A percentile compares a stretch with the other conserved stretches of the same genome.
These are phyloP conservation scores for Heliconius sara DNA, from an alignment of 2,888 invertebrate genomes.

Conservation along the genomic window DNA sequence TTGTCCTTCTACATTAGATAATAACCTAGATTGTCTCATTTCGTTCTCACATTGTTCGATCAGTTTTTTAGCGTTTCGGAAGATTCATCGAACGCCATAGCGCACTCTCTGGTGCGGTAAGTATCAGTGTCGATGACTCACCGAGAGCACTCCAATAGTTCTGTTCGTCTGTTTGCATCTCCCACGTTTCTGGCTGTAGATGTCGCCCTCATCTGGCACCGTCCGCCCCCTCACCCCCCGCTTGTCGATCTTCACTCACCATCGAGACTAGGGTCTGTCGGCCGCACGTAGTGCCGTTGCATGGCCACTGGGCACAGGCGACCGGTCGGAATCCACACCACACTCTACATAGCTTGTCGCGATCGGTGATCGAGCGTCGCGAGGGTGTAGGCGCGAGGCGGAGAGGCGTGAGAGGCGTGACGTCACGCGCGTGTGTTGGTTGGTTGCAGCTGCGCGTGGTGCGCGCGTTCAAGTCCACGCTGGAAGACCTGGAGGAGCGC, in stretches of 20 bases:
- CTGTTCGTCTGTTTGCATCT: conserved; percentile 73
- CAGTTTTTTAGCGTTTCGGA: conserved; percentile 5
- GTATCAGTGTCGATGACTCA: conserved; percentile 62
- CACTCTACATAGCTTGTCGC: conserved; percentile 61
- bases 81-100: conserved; percentile 17
- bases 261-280: conserved; percentile 56
- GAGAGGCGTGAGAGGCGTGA: conserved; percentile 46
- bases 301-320: conserved; percentile 56
- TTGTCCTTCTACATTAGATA: conserved; percentile 5
- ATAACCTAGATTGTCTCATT: conserved; percentile 1
- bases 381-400: conserved; percentile 50
- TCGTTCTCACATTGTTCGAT: conserved; percentile 14
- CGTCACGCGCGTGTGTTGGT: conserved; percentile 70
- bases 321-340: conserved; percentile 76
- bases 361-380: conserved; percentile 53
- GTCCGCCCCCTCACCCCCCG: conserved; percentile 58
- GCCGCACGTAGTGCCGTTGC: conserved; percentile 57
- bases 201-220: conserved; percentile 61
- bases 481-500: conserved; percentile 99
- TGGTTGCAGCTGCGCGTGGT: conserved; percentile 99
- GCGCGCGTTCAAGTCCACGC: conserved; percentile 99
- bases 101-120: conserved; percentile 4
- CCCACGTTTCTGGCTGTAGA: conserved; percentile 61
- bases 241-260: conserved; percentile 47
- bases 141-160: conserved; percentile 65